These are phyloP conservation scores for Thera obeliscata DNA, from an alignment of 2,888 invertebrate species.

Conservation along the genomic window DNA sequence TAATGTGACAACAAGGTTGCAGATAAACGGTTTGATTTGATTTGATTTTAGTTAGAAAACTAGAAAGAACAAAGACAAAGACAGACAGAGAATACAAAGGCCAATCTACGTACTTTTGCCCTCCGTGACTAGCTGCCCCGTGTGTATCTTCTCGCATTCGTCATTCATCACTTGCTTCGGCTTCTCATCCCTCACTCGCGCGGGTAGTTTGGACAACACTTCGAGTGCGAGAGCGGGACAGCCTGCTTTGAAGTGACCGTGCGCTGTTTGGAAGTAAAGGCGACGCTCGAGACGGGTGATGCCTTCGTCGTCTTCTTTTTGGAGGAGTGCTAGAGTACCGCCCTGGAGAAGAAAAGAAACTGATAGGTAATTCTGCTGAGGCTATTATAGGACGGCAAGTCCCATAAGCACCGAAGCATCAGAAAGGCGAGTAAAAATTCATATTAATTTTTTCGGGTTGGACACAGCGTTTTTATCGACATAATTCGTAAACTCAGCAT, in stretches of 20 bases:
- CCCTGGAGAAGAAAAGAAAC: slow-evolving; percentile 69
- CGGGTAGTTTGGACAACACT: slow-evolving; percentile 97
- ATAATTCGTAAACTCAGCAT: too few relatives aligned
- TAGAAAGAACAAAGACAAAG: too few relatives aligned
- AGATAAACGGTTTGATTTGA: too few relatives aligned
- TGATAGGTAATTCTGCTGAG: too few relatives aligned
- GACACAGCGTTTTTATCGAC: too few relatives aligned
- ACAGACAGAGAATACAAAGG: too few relatives aligned
- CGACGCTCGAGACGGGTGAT: slow-evolving; percentile 97
- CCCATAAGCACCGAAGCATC: too few relatives aligned
- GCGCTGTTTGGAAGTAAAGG: slow-evolving; percentile 98
- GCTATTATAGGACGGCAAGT: too few relatives aligned
- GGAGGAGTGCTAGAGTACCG: slow-evolving; percentile 75
- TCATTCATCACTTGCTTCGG: slow-evolving; percentile 51
- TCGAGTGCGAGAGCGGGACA: slow-evolving; percentile 98
- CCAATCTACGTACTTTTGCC: slow-evolving; percentile 53
- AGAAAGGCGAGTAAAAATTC: too few relatives aligned
- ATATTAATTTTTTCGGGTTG: too few relatives aligned
- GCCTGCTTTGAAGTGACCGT: slow-evolving; percentile 98
- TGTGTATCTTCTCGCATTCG: slow-evolving; percentile 87
- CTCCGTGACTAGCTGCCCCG: slow-evolving; percentile 87
- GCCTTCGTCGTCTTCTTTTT: slow-evolving; percentile 89
- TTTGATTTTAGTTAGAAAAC: too few relatives aligned
- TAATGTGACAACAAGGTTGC: too few relatives aligned
- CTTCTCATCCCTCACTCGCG: slow-evolving; percentile 86